phyloP scores from a whole-genome alignment of 2,888 invertebrate species.

The Cephus runcator region DNA sequence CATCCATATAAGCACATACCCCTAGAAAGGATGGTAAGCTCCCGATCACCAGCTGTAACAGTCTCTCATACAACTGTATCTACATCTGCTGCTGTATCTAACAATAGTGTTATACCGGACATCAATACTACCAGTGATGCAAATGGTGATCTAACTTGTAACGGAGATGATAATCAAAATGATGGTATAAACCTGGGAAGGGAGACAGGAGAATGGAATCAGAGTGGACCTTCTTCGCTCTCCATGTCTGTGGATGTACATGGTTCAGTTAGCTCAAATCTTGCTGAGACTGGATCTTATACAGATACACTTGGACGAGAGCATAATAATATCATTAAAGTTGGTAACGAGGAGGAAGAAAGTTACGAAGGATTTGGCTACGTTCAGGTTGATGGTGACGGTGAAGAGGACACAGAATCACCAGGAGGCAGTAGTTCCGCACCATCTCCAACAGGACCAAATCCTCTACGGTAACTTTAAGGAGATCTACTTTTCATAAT shows the following conservation, averaged over 20 bases:
- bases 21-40: slow-evolving; percentile 57
- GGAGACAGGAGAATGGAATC: slow-evolving; percentile 33
- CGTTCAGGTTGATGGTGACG: slow-evolving; percentile 41
- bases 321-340: slow-evolving; percentile 13
- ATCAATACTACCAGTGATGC: not conserved
- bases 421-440: slow-evolving; percentile 54
- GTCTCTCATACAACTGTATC: slow-evolving; percentile 10
- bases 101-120: not conserved
- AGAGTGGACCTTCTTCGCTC: slow-evolving; percentile 54
- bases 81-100: not conserved
- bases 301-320: slow-evolving; percentile 40
- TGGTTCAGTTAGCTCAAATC: slow-evolving; percentile 33
- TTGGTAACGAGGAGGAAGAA: slow-evolving; percentile 48
- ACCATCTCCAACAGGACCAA: slow-evolving; percentile 48
- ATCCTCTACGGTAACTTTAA: slow-evolving; percentile 39
- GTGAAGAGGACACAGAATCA: slow-evolving; percentile 39
- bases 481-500: not conserved
- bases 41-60: slow-evolving; percentile 48
- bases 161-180: not conserved
- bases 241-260: slow-evolving; percentile 45
- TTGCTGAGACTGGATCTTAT: slow-evolving; percentile 31
- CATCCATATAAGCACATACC: not conserved
- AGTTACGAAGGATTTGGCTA: slow-evolving; percentile 61
- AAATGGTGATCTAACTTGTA: not conserved
- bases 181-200: slow-evolving; percentile 1